Evolutionary conservation across 2,888 invertebrate genomes (phyloP).

Genomic region (Isoperla grammatica): DNA sequence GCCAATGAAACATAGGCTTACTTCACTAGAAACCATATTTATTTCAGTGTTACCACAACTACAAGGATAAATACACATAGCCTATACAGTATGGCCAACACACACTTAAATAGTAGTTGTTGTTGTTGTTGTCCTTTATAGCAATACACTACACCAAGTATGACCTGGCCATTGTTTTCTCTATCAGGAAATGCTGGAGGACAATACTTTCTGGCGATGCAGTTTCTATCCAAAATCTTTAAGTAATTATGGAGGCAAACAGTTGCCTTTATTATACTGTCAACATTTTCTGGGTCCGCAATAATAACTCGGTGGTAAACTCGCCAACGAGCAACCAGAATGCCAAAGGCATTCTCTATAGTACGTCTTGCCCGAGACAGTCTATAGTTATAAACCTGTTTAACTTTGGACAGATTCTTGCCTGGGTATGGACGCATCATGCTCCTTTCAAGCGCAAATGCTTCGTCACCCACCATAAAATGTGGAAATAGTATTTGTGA

Average conservation of each 20-base stretch:
- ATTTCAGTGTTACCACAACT: no score
- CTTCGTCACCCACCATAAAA: constrained; percentile 30
- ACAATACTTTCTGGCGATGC: background rate
- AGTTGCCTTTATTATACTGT: constrained; percentile 4
- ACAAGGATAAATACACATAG: no score
- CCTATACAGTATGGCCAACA: no score
- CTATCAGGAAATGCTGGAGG: background rate
- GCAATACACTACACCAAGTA: no score
- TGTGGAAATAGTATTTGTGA: constrained; percentile 18
- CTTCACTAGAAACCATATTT: no score
- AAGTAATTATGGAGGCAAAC: constrained; percentile 4
- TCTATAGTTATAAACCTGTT: constrained; percentile 12
- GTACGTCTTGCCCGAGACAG: constrained; percentile 11
- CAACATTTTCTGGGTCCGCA: constrained; percentile 15
- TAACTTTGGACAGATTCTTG: constrained; percentile 6
- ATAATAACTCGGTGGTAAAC: constrained; percentile 1
- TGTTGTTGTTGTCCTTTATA: no score
- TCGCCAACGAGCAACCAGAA: constrained; percentile 9
- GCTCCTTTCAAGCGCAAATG: constrained; percentile 31
- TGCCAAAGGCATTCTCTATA: constrained; percentile 19
- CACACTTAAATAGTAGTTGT: no score
- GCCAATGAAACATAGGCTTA: no score
- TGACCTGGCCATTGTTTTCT: background rate
- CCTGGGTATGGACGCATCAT: constrained; percentile 32
- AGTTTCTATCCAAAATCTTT: background rate